Evolutionary conservation across 2,113 vertebrate species (phyloP), one percentile per base, ranked within the genome.

Genomic region (Emydura subglobosa): DNA sequence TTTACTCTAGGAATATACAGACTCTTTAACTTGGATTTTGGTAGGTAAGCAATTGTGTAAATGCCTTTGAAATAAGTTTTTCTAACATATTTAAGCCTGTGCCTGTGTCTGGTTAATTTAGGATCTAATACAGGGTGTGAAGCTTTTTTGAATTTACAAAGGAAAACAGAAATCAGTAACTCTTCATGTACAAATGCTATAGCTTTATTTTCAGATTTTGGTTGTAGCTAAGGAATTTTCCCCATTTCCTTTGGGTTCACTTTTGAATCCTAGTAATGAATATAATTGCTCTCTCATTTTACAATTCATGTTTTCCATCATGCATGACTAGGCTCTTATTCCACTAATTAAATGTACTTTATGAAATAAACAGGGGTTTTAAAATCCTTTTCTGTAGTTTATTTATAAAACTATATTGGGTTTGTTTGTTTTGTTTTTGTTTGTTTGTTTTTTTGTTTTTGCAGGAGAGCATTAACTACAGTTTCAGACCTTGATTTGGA

Each of bases 401-500:
- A 2, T 12, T 93, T 82, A 6, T 90, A 91, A 90, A 87, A 19
- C 42, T 25, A 74, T 1, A 8, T 25, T 2, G 44, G 10, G 3
- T 47, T 25, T 55, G 4, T 16, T 1, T 44, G 57, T 16, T 6
- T 74, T 83, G 50, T 54, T 86, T n/a, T n/a, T n/a, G 3, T 47
- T 25, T 55, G 4, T 16, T 1, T 44, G 57, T 16, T 6, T 74
- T 83, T 86, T 39, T 39, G 83, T 65, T 55, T 44, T 1, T 17
- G 42, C 82, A 97, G 97, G 82, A 86, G 3, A 81, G 25, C 57
- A 51, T 86, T 93, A 76, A 29, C 78, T 92, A 81, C 29, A 2
- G 16, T 87, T 87, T 51, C 39, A 44, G 81, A 78, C 54, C 54
- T 53, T 78, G 49, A 50, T 82, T 92, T 91, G 65, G 74, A 83